Percentiles rank a stretch among this genome's conserved stretches.
These are phyloP conservation scores for Halcyon malimbica DNA, from an alignment of 2,113 vertebrate species.

Conservation along the genomic window DNA sequence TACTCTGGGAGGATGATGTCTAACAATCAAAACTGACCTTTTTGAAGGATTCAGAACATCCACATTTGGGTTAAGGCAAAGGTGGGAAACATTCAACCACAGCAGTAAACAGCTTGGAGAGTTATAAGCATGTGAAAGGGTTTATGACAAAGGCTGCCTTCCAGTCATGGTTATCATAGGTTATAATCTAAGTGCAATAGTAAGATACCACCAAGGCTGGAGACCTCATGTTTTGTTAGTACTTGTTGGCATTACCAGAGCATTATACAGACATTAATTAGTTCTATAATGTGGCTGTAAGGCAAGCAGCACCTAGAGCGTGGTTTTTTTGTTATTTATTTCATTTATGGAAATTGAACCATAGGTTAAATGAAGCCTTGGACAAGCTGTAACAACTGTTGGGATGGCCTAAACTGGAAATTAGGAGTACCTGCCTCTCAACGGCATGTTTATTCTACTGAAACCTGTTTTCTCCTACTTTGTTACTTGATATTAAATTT, in stretches of 20 bases:
- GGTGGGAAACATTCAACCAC: not conserved
- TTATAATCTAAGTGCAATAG: slow-evolving; percentile 25
- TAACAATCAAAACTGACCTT: not conserved
- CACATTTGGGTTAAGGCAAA: not conserved
- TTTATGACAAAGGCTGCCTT: not conserved
- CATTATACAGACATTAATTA: slow-evolving; percentile 7
- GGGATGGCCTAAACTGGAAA: not conserved
- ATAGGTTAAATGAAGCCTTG: not conserved
- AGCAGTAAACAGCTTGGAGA: not conserved
- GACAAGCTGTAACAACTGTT: slow-evolving; percentile 20
- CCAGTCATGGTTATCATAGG: not conserved
- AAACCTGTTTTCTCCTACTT: not conserved
- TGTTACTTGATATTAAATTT: not conserved
- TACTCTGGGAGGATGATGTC: not conserved
- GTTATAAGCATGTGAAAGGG: not conserved
- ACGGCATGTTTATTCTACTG: not conserved
- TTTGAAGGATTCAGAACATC: not conserved
- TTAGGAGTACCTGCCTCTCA: not conserved
- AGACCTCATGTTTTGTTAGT: slow-evolving; percentile 25
- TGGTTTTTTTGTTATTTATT: not conserved
- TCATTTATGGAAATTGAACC: slow-evolving; percentile 10
- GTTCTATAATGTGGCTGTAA: not conserved
- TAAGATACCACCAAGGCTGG: not conserved
- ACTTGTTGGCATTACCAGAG: slow-evolving; percentile 17
- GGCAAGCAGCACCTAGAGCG: slow-evolving; percentile 17